phyloP scores from a whole-genome alignment of 2,113 vertebrate genomes.

The Capreolus pygargus region DNA sequence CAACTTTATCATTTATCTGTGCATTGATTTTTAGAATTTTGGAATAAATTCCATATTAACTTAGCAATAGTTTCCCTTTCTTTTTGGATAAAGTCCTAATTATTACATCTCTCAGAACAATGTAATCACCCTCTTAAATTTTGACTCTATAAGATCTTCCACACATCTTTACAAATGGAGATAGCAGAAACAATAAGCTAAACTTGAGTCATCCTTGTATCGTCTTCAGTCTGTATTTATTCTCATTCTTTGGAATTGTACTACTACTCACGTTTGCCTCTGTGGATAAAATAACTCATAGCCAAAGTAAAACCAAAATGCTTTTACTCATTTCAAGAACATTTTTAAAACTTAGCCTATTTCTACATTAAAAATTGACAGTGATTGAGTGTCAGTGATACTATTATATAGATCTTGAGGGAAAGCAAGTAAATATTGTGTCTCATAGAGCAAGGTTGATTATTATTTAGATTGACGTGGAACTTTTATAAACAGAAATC shows the following conservation, averaged over 20 bases:
- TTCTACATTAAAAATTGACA: not conserved
- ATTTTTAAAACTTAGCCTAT: not conserved
- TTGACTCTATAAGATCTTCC: not conserved
- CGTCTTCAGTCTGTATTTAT: not conserved
- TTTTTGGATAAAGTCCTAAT: not conserved
- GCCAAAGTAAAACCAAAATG: not conserved
- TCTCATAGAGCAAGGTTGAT: not conserved
- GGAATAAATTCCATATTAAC: not conserved
- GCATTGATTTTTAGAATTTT: not conserved
- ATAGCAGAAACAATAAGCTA: not conserved
- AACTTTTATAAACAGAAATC: not conserved
- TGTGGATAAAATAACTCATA: not conserved
- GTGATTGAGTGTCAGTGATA: not conserved
- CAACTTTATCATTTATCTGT: not conserved
- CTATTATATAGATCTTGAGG: not conserved
- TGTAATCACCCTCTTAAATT: not conserved
- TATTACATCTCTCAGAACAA: not conserved
- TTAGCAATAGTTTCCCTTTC: not conserved
- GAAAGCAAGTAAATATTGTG: not conserved
- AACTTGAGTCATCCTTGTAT: not conserved
- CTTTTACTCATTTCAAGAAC: not conserved
- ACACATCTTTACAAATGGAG: not conserved
- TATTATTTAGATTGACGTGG: not conserved
- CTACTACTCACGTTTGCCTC: not conserved
- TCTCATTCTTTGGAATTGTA: not conserved